A percentile compares a stretch with the other conserved stretches of the same genome.
These are phyloP conservation scores for Indri indri DNA, from an alignment of 2,113 vertebrate genomes.

Conservation along the genomic window DNA sequence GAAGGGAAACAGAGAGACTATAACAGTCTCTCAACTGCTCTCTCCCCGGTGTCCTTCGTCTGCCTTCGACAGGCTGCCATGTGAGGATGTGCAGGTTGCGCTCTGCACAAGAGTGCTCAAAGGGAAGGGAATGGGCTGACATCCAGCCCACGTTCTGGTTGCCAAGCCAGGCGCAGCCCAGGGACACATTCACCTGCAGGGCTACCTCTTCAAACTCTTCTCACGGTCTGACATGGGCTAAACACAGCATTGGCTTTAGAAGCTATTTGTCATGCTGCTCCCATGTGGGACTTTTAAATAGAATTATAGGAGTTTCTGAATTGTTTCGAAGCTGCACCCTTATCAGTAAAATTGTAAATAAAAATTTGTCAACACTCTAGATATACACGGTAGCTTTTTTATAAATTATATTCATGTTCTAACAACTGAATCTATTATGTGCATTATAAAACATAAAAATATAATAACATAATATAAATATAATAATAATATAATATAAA, in stretches of 20 bases:
- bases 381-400: not conserved
- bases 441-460: not conserved
- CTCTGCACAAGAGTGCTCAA: not conserved
- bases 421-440: not conserved
- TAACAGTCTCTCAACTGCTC: not conserved
- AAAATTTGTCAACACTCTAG: not conserved
- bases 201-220: not conserved
- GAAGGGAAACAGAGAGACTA: not conserved
- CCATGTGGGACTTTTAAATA: not conserved
- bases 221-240: not conserved
- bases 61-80: not conserved
- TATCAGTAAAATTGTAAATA: slow-evolving; percentile 7
- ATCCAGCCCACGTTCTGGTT: not conserved
- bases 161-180: not conserved
- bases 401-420: slow-evolving; percentile 9
- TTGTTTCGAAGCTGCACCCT: not conserved
- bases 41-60: not conserved
- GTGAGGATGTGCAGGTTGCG: not conserved
- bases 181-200: not conserved
- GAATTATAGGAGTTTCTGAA: not conserved
- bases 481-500: not conserved
- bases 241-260: not conserved
- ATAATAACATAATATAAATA: not conserved
- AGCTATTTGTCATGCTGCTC: not conserved
- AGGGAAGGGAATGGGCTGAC: not conserved